Percentiles rank a stretch among this genome's conserved stretches.
Evolutionary conservation across 2,113 vertebrate genomes (phyloP).

Genomic region (Aythya baeri): DNA sequence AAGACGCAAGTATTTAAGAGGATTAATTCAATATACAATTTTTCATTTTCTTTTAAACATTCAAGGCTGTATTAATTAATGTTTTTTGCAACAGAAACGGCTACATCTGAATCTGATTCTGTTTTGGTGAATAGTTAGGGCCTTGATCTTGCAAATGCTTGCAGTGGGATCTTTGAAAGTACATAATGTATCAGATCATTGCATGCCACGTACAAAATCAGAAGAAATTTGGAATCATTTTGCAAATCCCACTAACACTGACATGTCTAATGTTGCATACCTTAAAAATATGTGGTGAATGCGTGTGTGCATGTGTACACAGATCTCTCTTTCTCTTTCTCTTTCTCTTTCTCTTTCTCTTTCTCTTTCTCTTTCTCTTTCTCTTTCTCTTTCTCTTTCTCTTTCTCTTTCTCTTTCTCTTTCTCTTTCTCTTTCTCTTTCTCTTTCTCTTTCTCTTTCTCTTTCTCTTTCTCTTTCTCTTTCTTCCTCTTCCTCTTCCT

Average conservation of each 20-base stretch:
- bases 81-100: constrained; percentile 53
- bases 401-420: too few relatives aligned
- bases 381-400: too few relatives aligned
- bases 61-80: constrained; percentile 65
- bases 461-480: too few relatives aligned
- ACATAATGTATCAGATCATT: not conserved
- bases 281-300: not conserved
- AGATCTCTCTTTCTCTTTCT: too few relatives aligned
- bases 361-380: too few relatives aligned
- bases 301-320: too few relatives aligned
- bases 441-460: too few relatives aligned
- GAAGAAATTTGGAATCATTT: not conserved
- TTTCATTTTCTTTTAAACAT: constrained; percentile 71
- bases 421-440: too few relatives aligned
- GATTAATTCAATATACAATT: constrained; percentile 78
- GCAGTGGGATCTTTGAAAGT: not conserved
- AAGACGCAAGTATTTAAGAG: constrained; percentile 77
- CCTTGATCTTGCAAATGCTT: not conserved
- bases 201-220: not conserved
- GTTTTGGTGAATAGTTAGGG: constrained; percentile 21
- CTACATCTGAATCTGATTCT: constrained; percentile 13
- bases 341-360: too few relatives aligned
- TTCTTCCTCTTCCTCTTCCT: too few relatives aligned
- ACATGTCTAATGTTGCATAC: not conserved
- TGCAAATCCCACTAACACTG: not conserved